Evolutionary conservation across 1,140 invertebrate genomes (phyloP).

Genomic region (Leucophenga varia): DNA sequence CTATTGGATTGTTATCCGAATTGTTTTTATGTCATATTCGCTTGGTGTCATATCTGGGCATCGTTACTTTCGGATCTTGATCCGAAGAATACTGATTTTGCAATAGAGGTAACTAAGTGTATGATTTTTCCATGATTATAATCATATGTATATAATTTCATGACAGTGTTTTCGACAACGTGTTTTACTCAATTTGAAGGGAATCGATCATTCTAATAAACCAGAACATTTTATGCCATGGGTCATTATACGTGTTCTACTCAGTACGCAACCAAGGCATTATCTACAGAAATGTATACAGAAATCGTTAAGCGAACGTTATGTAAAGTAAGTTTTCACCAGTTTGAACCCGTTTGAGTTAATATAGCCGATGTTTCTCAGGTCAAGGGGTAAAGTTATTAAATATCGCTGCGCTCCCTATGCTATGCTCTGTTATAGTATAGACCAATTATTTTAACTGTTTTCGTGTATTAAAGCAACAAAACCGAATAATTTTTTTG

Average conservation of each 20-base stretch:
- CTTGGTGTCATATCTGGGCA: constrained; percentile 44
- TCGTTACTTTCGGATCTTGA: constrained; percentile 42
- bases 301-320: constrained; percentile 10
- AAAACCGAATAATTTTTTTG: no score
- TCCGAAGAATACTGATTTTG: constrained; percentile 30
- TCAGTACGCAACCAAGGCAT: constrained; percentile 32
- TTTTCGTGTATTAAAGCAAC: no score
- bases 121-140: not conserved
- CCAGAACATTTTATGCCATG: constrained; percentile 48
- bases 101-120: constrained; percentile 29
- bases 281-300: constrained; percentile 36
- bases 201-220: constrained; percentile 41
- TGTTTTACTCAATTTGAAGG: constrained; percentile 34
- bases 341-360: no score
- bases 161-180: constrained; percentile 39
- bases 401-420: no score
- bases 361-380: no score
- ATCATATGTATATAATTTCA: not conserved
- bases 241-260: constrained; percentile 41
- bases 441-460: no score
- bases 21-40: constrained; percentile 40
- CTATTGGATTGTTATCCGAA: constrained; percentile 36
- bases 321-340: constrained; percentile 21
- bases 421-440: no score
- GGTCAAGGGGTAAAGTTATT: no score